Conservation (phyloP, 2,888 invertebrate species). For the Hemithea aestivaria region DNA sequence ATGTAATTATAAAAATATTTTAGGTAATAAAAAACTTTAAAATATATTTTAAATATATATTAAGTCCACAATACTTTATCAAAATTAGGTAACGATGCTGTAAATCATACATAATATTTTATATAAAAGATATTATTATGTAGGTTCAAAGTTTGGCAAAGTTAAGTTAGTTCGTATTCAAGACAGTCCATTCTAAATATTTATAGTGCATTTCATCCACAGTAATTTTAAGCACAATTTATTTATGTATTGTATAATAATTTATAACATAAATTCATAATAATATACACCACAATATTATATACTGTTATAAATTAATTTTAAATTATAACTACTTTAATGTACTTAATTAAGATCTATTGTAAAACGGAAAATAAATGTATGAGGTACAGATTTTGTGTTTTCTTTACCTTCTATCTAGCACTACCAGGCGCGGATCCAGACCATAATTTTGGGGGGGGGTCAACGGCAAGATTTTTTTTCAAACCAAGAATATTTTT, state of each 20-base stretch:
- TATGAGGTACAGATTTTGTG: conserved; percentile 54
- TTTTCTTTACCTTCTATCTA: conserved; percentile 25
- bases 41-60: no score
- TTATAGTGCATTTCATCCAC: conserved; percentile 75
- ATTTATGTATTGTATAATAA: conserved; percentile 59
- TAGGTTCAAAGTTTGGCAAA: neutral
- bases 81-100: no score
- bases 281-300: conserved; percentile 65
- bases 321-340: conserved; percentile 60
- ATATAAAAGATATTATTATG: neutral
- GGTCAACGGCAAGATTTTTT: no score
- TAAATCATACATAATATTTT: no score
- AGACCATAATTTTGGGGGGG: no score
- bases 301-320: conserved; percentile 71
- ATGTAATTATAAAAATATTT: conserved; percentile 5
- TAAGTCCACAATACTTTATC: no score
- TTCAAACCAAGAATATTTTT: no score
- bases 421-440: no score
- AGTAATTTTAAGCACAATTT: conserved; percentile 71
- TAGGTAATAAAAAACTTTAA: conserved; percentile 6
- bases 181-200: conserved; percentile 64
- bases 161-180: neutral
- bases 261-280: conserved; percentile 59
- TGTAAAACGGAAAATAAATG: conserved; percentile 72
- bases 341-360: conserved; percentile 73